Percentiles rank a stretch among this genome's conserved stretches.
These are phyloP conservation scores for Pomatostomus ruficeps DNA, from an alignment of 2,113 vertebrate genomes.

Conservation along the genomic window DNA sequence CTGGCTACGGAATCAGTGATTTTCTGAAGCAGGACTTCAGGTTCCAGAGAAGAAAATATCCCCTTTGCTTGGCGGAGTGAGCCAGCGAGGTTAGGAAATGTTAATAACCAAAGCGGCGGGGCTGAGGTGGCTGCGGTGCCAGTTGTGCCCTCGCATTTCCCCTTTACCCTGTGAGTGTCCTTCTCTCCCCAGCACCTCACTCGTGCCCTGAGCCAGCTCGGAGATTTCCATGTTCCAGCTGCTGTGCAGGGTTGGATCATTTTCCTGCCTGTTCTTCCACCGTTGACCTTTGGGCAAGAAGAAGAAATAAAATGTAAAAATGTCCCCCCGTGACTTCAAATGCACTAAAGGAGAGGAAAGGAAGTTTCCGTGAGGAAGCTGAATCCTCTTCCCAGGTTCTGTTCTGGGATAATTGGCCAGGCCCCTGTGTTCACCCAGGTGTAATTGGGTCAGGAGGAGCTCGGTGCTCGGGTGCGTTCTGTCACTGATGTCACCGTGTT, in stretches of 20 bases:
- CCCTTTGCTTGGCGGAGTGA: not conserved
- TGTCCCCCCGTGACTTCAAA: not conserved
- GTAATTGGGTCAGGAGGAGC: not conserved
- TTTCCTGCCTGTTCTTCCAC: not conserved
- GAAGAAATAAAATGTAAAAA: not conserved
- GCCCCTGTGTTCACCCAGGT: not conserved
- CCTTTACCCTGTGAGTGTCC: not conserved
- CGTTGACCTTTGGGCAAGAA: not conserved
- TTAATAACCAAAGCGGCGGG: not conserved
- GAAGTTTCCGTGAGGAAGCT: conserved; percentile 1
- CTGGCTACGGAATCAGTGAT: rapidly evolving
- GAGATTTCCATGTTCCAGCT: not conserved
- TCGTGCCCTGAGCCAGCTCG: not conserved
- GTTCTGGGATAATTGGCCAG: not conserved
- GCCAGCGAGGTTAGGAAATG: not conserved
- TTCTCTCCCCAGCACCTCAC: not conserved
- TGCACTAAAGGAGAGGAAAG: not conserved
- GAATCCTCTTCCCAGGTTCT: not conserved
- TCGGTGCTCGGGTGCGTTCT: rapidly evolving
- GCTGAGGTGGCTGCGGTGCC: not conserved
- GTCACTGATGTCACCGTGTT: not conserved
- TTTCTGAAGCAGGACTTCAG: not conserved
- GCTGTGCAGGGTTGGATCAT: not conserved
- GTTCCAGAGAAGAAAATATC: not conserved
- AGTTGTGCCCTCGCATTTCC: not conserved